Evolutionary conservation across 2,888 invertebrate genomes (phyloP).

Genomic region (Hipparchia sbordonii): DNA sequence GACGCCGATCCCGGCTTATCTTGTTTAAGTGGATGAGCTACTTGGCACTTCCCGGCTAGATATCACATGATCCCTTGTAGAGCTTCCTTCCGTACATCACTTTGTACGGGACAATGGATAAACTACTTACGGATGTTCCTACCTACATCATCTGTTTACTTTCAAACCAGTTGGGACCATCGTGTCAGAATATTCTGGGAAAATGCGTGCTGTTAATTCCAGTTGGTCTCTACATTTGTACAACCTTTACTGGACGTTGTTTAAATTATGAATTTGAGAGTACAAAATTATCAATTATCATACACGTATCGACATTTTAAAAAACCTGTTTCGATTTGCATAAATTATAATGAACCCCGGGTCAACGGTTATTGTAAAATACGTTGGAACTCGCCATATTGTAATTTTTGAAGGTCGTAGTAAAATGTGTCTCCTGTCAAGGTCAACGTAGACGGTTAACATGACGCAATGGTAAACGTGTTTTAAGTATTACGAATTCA

Average conservation of each 20-base stretch:
- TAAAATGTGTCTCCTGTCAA: conserved; percentile 56
- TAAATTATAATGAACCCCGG: conserved; percentile 25
- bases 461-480: conserved; percentile 70
- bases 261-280: background rate
- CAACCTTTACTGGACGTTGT: background rate
- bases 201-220: conserved; percentile 38
- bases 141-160: conserved; percentile 56
- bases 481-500: conserved; percentile 64
- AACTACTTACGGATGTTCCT: conserved; percentile 68
- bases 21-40: conserved; percentile 59
- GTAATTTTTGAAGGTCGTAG: conserved; percentile 36
- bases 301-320: conserved; percentile 14
- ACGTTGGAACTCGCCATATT: conserved; percentile 20
- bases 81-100: conserved; percentile 73
- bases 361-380: conserved; percentile 28
- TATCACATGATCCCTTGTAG: conserved; percentile 67
- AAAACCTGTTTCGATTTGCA: conserved; percentile 27
- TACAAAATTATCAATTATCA: conserved; percentile 22
- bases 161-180: conserved; percentile 44
- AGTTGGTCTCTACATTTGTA: conserved; percentile 23
- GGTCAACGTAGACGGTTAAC: conserved; percentile 64
- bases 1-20: conserved; percentile 66
- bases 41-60: conserved; percentile 73
- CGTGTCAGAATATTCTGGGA: conserved; percentile 42
- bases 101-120: conserved; percentile 63